These are phyloP conservation scores for Leucophenga montana DNA, from an alignment of 2,888 invertebrate species.

Conservation along the genomic window DNA sequence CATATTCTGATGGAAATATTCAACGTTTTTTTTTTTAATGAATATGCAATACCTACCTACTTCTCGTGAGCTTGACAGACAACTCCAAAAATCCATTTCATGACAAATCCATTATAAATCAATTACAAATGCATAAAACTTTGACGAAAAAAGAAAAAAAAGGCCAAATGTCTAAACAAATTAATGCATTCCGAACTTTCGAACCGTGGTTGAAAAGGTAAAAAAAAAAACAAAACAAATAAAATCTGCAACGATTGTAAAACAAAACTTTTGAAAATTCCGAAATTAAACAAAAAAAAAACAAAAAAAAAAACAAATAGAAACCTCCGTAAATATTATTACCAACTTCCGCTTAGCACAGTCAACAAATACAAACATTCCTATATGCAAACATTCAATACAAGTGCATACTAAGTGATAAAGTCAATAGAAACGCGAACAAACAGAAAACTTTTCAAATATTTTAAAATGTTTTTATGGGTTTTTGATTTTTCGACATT, in stretches of 20 bases:
- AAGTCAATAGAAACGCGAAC: conserved; percentile 40
- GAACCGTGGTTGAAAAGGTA: too few relatives aligned
- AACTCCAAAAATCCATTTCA: too few relatives aligned
- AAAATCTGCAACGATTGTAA: not conserved
- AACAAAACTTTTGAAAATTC: not conserved
- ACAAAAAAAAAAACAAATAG: not conserved
- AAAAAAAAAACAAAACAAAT: not conserved
- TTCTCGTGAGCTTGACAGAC: too few relatives aligned
- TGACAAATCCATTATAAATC: too few relatives aligned
- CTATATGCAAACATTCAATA: not conserved
- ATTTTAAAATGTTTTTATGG: conserved; percentile 39
- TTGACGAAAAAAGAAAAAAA: too few relatives aligned
- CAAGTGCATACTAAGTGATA: conserved; percentile 37
- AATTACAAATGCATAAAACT: too few relatives aligned
- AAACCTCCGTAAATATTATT: conserved; percentile 1
- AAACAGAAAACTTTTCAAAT: conserved; percentile 41
- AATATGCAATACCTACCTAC: too few relatives aligned
- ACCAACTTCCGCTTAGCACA: not conserved
- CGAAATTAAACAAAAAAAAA: not conserved
- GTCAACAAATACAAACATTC: not conserved
- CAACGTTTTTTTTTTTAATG: too few relatives aligned
- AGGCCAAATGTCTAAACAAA: too few relatives aligned
- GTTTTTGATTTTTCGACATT: conserved; percentile 21
- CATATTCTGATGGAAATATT: too few relatives aligned
- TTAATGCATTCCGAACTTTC: too few relatives aligned